Percentiles rank a stretch among this genome's conserved stretches.
Conservation (phyloP, 2,797 vertebrate species). For the Masticophis lateralis region DNA sequence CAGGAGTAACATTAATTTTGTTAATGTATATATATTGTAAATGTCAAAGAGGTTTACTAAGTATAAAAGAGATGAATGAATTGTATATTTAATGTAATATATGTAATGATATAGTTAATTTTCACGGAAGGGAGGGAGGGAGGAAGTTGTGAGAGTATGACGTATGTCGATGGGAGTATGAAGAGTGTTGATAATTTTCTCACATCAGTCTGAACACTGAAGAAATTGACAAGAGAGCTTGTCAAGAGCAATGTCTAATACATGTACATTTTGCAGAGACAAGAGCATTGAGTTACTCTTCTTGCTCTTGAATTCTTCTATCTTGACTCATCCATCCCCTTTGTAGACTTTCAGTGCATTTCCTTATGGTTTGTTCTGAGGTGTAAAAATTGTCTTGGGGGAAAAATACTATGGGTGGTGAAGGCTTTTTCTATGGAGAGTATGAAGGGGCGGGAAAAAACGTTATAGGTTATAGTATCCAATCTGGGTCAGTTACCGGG, state of each 20-base stretch:
- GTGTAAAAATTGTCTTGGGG: not conserved
- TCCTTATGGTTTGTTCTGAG: not conserved
- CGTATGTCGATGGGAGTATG: too few species aligned
- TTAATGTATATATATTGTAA: not conserved
- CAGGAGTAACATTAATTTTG: not conserved
- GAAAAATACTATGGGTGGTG: conserved; percentile 26
- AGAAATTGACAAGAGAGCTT: not conserved
- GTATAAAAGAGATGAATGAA: not conserved
- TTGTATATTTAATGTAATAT: not conserved
- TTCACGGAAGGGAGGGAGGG: not conserved
- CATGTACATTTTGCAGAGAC: not conserved
- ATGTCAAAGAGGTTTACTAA: not conserved
- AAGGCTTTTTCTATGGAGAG: conserved; percentile 49
- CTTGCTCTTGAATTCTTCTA: not conserved
- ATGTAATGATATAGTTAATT: not conserved
- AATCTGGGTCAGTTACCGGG: too few species aligned
- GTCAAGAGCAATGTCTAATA: not conserved
- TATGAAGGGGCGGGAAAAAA: conserved; percentile 49
- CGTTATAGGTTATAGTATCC: too few species aligned
- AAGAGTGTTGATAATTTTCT: not conserved
- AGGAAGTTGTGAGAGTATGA: not conserved
- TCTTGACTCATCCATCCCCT: not conserved
- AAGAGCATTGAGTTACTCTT: not conserved
- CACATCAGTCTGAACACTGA: not conserved
- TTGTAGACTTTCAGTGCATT: not conserved